These are phyloP conservation scores for Cephus runcator DNA, from an alignment of 2,888 invertebrate genomes.

Conservation along the genomic window DNA sequence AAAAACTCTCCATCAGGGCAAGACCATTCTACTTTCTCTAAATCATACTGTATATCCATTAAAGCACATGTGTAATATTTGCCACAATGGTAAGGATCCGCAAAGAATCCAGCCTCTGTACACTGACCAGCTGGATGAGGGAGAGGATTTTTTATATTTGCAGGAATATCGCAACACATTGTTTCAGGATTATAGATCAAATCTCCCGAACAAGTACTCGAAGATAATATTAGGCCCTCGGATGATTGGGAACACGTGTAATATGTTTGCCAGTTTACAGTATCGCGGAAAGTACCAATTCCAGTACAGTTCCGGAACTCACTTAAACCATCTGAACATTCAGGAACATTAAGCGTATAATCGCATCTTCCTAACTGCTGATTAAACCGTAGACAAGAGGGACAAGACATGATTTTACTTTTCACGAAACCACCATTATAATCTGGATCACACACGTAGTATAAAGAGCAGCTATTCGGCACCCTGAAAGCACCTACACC, in stretches of 20 bases:
- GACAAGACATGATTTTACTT: constrained; percentile 33
- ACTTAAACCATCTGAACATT: constrained; percentile 39
- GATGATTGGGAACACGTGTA: constrained; percentile 32
- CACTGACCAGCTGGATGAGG: constrained; percentile 17
- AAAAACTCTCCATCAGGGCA: constrained; percentile 29
- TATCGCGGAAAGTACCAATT: constrained; percentile 37
- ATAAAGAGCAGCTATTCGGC: constrained; percentile 41
- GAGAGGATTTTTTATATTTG: neutral
- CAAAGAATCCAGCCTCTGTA: constrained; percentile 22
- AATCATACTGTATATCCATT: constrained; percentile 3
- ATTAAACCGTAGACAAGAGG: constrained; percentile 50
- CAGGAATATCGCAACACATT: constrained; percentile 18
- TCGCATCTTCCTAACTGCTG: constrained; percentile 39
- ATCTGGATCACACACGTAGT: constrained; percentile 40
- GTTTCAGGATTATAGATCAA: constrained; percentile 10
- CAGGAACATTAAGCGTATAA: constrained; percentile 47
- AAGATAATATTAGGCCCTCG: neutral
- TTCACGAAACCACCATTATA: constrained; percentile 25
- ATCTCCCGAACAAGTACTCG: neutral
- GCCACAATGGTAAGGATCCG: constrained; percentile 23
- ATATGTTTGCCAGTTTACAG: constrained; percentile 37
- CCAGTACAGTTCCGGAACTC: constrained; percentile 34
- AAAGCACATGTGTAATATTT: constrained; percentile 26
- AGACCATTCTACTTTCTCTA: constrained; percentile 11
- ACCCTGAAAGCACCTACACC: constrained; percentile 37